phyloP scores from a whole-genome alignment of 2,888 invertebrate species.

The Dryobota labecula region DNA sequence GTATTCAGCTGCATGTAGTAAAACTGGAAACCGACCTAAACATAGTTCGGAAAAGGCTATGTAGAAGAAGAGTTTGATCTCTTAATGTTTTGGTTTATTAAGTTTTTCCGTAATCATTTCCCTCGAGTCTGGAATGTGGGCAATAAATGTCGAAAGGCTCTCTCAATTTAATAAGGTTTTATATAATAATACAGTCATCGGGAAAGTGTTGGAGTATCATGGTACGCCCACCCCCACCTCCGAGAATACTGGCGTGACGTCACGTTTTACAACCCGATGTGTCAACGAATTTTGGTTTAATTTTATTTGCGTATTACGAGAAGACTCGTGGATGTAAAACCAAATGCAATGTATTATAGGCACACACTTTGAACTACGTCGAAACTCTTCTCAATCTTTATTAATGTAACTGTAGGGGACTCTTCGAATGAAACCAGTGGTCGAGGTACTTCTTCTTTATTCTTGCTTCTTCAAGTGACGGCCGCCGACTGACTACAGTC shows the following conservation, averaged over 20 bases:
- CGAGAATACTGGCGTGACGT: conserved; percentile 19
- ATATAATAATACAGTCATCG: neutral
- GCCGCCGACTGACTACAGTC: no score
- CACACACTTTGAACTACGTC: neutral
- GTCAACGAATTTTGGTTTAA: neutral
- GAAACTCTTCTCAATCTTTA: neutral
- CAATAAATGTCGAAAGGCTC: neutral
- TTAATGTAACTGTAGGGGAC: no score
- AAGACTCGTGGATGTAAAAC: neutral
- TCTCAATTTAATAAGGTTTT: conserved; percentile 5
- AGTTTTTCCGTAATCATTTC: neutral
- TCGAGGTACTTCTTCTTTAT: no score
- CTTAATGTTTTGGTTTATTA: no score
- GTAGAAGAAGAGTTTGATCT: no score
- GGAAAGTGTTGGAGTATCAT: neutral
- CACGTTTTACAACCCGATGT: conserved; percentile 22
- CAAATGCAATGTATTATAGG: neutral
- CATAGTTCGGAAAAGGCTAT: no score
- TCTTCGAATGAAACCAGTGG: no score
- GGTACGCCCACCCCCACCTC: neutral
- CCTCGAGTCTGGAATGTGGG: neutral
- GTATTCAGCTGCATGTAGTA: no score
- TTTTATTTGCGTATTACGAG: no score
- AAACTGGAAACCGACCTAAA: no score
- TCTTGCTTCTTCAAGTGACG: no score